Evolutionary conservation across 53 echinoderm and acorn worm species (phyloP), one percentile per base, ranked within the genome.

Genomic region (Temnopleurus reevesii): DNA sequence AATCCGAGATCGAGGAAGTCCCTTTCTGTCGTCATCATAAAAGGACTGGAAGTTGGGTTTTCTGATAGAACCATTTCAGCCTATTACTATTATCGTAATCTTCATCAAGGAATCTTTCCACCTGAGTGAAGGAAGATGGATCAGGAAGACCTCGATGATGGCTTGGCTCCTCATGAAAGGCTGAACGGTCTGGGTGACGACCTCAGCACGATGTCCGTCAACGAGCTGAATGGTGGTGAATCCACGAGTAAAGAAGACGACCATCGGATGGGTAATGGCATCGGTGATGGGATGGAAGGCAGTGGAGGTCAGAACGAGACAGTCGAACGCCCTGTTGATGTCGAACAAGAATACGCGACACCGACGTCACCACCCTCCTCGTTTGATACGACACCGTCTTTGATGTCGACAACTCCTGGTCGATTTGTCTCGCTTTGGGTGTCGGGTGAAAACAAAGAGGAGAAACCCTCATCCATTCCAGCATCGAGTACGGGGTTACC

Each of bases 351-450:
- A 21, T 60, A 57, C n/a, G 13, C 63, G 61, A 27, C 86, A 56
- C 23, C 60, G 60, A 9, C 60, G 25, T 36, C 83, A 36, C n/a
- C 55, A 25, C 19, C 86, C n/a, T 60, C 61, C 3, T 85, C 61
- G 46, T 85, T 85, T 29, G 85, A 85, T 60, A 59, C 88, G 71
- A 87, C 46, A 4, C 88, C 66, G 31, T 2, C 65, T 8, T 13
- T 66, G 53, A 66, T 66, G 53, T 64, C 65, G 27, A 49, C 88
- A 8, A 45, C 88, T 25, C 88, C 88, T 31, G 65, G 65, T 87
- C 88, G 88, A 17, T 87, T 66, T 24, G 88, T 87, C 5, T 87
- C 88, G 12, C 33, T 47, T 3, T 87, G 88, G 88, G 38, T 87
- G 19, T 19, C 47, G 12, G 54, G 53, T 21, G 88, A 34, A 19